Percentiles rank a stretch among this genome's conserved stretches.
Conservation (phyloP, 2,797 vertebrate species). For the Phalanger gymnotis region DNA sequence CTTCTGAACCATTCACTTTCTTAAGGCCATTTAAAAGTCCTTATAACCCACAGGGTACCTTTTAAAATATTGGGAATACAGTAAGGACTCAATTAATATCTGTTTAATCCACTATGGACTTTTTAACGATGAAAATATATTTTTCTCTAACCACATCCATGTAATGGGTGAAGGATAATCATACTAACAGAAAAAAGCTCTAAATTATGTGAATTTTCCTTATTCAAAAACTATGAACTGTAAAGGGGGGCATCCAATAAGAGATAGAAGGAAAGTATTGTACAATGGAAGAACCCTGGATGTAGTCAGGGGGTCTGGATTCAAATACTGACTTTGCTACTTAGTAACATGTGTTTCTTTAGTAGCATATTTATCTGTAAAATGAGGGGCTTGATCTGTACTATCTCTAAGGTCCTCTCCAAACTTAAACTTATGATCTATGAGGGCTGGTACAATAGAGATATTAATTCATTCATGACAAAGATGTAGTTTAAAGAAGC, state of each 20-base stretch:
- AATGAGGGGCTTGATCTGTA: neutral
- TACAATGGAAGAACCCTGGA: neutral
- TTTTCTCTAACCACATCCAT: neutral
- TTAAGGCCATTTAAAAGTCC: neutral
- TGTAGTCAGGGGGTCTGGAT: neutral
- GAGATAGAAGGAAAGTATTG: neutral
- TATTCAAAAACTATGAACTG: neutral
- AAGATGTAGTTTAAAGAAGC: conserved; percentile 13
- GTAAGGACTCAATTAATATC: neutral
- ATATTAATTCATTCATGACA: conserved; percentile 27
- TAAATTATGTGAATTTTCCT: conserved; percentile 29
- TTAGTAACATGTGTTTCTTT: neutral
- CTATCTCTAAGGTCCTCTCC: neutral
- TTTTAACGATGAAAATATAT: conserved; percentile 3
- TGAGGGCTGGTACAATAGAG: neutral
- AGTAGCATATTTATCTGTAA: neutral
- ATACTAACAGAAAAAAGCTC: neutral
- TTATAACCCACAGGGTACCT: neutral
- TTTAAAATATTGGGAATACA: neutral
- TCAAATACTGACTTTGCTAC: neutral
- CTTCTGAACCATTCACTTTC: neutral
- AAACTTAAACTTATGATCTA: neutral
- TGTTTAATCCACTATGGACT: conserved; percentile 20
- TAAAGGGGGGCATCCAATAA: conserved; percentile 10
- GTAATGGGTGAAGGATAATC: neutral